Percentiles rank a stretch among this genome's conserved stretches.
Conservation (phyloP, 2,888 invertebrate species). For the Villa cingulata region DNA sequence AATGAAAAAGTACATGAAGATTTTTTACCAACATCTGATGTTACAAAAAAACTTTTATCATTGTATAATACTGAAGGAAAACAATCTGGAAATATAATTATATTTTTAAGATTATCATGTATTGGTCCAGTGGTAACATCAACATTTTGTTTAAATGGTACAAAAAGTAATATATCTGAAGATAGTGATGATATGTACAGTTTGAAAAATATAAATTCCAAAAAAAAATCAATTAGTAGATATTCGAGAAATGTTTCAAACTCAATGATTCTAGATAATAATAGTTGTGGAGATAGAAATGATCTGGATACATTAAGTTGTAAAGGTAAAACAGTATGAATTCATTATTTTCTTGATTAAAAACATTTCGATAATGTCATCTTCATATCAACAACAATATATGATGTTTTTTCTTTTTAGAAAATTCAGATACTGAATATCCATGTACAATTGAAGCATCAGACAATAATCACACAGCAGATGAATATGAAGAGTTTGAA, state of each 20-base stretch:
- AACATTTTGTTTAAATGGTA: background rate
- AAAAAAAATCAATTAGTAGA: too few species aligned
- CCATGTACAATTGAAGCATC: background rate
- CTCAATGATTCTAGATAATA: too few species aligned
- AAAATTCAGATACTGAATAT: background rate
- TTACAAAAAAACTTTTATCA: constrained; percentile 28
- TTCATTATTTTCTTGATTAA: too few species aligned
- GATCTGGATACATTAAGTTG: too few species aligned
- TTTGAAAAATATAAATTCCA: too few species aligned
- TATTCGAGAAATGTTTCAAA: too few species aligned
- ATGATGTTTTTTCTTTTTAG: too few species aligned
- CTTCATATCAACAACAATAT: too few species aligned
- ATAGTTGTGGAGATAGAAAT: too few species aligned
- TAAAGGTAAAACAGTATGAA: too few species aligned
- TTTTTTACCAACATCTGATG: constrained; percentile 22
- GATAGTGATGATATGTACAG: background rate
- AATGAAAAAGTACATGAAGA: constrained; percentile 24
- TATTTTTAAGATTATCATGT: constrained; percentile 29
- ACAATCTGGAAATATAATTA: constrained; percentile 30
- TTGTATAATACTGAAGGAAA: constrained; percentile 25
- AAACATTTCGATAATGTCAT: too few species aligned
- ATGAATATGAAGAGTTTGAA: constrained; percentile 33
- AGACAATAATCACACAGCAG: constrained; percentile 9
- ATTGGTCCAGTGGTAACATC: constrained; percentile 23
- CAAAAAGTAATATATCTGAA: background rate